These are phyloP conservation scores for Psittacula echo DNA, from an alignment of 2,797 vertebrate genomes.

Conservation along the genomic window DNA sequence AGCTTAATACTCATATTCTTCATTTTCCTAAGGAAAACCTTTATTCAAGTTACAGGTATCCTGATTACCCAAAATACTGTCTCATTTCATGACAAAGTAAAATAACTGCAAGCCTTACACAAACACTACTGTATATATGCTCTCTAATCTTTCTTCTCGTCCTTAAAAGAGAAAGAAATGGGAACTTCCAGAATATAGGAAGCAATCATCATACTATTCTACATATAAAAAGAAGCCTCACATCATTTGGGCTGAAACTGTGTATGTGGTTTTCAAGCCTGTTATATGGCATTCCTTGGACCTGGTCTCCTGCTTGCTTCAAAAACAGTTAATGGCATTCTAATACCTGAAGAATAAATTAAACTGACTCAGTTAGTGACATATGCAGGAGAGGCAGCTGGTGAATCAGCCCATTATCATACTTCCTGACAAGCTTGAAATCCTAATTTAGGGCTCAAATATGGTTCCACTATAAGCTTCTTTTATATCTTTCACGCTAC, in stretches of 20 bases:
- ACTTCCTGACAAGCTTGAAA: background rate
- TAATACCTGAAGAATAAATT: constrained; percentile 8
- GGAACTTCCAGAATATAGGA: background rate
- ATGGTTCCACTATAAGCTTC: background rate
- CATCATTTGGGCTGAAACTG: background rate
- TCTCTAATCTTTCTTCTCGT: background rate
- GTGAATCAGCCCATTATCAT: background rate
- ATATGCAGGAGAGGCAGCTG: background rate
- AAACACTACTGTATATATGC: background rate
- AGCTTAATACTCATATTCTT: background rate
- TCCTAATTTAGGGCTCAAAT: background rate
- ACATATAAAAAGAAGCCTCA: background rate
- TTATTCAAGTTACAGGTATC: background rate
- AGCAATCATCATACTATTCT: background rate
- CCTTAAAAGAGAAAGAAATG: background rate
- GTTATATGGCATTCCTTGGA: background rate
- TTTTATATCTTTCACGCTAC: background rate
- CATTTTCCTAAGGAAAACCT: background rate
- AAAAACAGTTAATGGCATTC: background rate
- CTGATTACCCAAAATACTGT: background rate
- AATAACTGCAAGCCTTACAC: background rate
- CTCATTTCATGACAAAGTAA: background rate
- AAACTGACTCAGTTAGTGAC: background rate
- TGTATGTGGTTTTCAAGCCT: background rate
- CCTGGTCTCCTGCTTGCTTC: background rate